Conservation (phyloP, 2,113 vertebrate genomes). For the Eidolon helvum region DNA sequence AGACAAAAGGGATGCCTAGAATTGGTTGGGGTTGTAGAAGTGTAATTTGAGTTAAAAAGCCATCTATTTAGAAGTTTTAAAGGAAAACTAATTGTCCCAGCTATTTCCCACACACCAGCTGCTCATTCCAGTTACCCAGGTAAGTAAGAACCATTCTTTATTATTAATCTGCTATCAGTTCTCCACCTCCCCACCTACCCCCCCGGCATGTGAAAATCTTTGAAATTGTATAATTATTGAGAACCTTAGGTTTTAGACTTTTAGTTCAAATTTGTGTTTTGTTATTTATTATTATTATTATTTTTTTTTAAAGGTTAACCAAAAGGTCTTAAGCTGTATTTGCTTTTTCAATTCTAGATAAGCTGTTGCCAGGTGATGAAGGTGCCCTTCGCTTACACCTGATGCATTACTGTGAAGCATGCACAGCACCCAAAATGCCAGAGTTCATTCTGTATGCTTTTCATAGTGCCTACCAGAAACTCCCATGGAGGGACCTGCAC, state of each 20-base stretch:
- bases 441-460: conserved; percentile 95
- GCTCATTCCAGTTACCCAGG: background rate
- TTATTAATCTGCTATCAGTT: background rate
- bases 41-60: background rate
- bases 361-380: conserved; percentile 90
- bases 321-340: background rate
- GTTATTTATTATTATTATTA: background rate
- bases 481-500: conserved; percentile 93
- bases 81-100: background rate
- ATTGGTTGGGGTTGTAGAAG: background rate
- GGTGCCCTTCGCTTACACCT: conserved; percentile 92
- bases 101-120: background rate
- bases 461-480: conserved; percentile 88
- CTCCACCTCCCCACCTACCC: too few species aligned
- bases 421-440: conserved; percentile 92
- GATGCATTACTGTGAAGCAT: conserved; percentile 93
- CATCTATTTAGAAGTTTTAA: background rate
- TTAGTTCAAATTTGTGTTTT: conserved; percentile 5
- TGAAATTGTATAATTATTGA: background rate
- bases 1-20: background rate
- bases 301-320: background rate
- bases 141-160: background rate
- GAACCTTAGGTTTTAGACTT: conserved; percentile 1
- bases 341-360: conserved; percentile 85
- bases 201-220: background rate